Evolutionary conservation across 2,888 invertebrate genomes (phyloP).

Genomic region (Dasysyrphus tricinctus): DNA sequence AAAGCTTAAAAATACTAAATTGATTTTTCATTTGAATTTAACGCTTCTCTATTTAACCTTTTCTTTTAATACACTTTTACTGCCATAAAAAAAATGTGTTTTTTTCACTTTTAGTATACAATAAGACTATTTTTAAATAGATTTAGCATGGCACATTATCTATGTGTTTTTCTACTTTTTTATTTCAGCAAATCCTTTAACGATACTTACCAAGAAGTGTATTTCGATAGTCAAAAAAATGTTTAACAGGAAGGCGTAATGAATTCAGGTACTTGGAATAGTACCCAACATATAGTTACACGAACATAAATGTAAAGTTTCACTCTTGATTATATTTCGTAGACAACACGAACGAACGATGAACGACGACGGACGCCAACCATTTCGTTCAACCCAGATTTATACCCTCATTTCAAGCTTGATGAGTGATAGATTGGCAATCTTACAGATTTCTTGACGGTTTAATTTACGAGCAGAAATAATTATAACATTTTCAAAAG

Average conservation of each 20-base stretch:
- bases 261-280: conserved; percentile 3
- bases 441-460: conserved; percentile 52
- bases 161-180: not conserved
- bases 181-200: not conserved
- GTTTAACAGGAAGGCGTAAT: not conserved
- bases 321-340: not conserved
- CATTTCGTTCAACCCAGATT: conserved; percentile 22
- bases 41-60: no score
- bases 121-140: not conserved
- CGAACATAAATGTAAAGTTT: not conserved
- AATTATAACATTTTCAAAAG: conserved; percentile 65
- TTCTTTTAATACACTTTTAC: not conserved
- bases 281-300: not conserved
- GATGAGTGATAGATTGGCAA: conserved; percentile 55
- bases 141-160: not conserved
- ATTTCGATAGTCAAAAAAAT: not conserved
- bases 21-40: not conserved
- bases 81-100: not conserved
- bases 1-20: not conserved
- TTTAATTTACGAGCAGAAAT: conserved; percentile 60
- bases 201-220: not conserved
- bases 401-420: conserved; percentile 38
- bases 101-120: not conserved
- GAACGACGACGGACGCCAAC: not conserved
- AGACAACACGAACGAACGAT: not conserved